These are phyloP conservation scores for Cryptosula pallasiana DNA, from an alignment of 2,888 invertebrate genomes.

Conservation along the genomic window DNA sequence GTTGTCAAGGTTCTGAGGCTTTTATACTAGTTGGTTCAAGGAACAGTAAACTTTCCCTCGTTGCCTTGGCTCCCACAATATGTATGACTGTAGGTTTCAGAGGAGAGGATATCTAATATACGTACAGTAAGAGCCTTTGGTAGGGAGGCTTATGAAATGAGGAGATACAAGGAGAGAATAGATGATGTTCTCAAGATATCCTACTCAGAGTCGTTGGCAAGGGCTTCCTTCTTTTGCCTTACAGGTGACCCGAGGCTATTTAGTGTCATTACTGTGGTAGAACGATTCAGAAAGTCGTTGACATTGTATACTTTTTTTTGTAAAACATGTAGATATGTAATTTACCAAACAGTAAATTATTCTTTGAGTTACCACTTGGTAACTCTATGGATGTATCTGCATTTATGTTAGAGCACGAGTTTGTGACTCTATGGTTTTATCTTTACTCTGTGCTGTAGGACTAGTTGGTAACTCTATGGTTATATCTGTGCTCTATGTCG, in stretches of 20 bases:
- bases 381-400: no score
- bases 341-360: background rate
- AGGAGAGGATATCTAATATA: constrained; percentile 81
- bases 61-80: background rate
- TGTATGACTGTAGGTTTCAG: constrained; percentile 60
- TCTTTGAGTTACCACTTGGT: background rate
- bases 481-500: constrained; percentile 83
- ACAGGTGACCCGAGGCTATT: constrained; percentile 8
- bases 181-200: constrained; percentile 69
- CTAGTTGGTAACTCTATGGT: constrained; percentile 83
- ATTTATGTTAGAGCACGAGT: no score
- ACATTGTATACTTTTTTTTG: no score
- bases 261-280: no score
- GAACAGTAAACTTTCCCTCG: background rate
- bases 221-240: constrained; percentile 79
- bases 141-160: constrained; percentile 73
- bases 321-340: no score
- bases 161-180: constrained; percentile 65
- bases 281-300: no score
- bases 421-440: no score
- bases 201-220: constrained; percentile 79
- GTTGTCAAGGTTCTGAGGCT: background rate
- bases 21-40: background rate
- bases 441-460: constrained; percentile 32
- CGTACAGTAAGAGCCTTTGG: constrained; percentile 89